A percentile compares a stretch with the other conserved stretches of the same genome.
phyloP scores from a whole-genome alignment of 2,113 vertebrate species.

The Neogale vison region DNA sequence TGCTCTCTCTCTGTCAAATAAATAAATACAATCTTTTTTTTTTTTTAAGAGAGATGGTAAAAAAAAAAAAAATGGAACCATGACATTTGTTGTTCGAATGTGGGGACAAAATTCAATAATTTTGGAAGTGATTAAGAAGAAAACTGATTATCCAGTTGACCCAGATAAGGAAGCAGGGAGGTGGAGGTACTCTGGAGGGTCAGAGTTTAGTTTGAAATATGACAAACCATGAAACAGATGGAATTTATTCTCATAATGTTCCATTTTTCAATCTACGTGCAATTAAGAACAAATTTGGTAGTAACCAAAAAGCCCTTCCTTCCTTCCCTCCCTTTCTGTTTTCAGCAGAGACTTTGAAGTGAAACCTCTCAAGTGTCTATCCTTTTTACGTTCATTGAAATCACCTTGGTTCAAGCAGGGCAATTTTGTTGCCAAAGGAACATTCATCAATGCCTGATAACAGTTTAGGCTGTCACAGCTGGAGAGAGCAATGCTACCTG shows the following conservation, averaged over 20 bases:
- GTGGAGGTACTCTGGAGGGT: background rate
- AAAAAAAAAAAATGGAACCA: background rate
- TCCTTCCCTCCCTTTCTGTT: background rate
- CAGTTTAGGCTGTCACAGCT: background rate
- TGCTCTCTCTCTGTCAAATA: no score
- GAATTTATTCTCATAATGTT: background rate
- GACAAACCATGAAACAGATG: background rate
- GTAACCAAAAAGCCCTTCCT: background rate
- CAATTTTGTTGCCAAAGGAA: background rate
- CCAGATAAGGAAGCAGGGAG: background rate
- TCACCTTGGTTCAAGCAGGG: background rate
- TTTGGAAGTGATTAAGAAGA: background rate
- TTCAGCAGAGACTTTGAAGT: background rate
- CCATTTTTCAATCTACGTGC: background rate
- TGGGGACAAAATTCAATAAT: background rate
- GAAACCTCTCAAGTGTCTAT: background rate
- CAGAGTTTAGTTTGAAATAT: background rate
- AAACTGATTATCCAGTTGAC: background rate
- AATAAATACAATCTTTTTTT: no score
- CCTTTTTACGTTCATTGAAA: background rate
- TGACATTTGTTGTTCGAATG: background rate
- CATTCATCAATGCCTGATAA: background rate
- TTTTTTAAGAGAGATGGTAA: background rate
- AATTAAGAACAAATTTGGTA: background rate
- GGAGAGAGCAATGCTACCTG: background rate